Evolutionary conservation across 2,113 vertebrate species (phyloP).

Genomic region (Euleptes europaea): DNA sequence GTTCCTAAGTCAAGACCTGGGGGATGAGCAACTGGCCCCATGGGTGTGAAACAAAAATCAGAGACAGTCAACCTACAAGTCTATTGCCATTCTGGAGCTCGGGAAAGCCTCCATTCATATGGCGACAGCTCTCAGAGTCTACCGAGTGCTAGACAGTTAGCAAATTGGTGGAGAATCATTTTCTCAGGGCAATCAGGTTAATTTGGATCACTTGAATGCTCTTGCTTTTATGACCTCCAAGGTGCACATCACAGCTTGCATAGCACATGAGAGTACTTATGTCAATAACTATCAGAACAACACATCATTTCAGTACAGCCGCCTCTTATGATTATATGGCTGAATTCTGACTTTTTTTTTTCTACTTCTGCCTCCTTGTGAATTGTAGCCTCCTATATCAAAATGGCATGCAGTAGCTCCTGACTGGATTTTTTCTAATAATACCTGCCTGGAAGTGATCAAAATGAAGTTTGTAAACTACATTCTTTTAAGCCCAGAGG

Average conservation of each 20-base stretch:
- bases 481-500: constrained; percentile 26
- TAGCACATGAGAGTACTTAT: constrained; percentile 23
- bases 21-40: not conserved
- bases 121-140: not conserved
- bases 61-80: not conserved
- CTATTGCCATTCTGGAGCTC: not conserved
- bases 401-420: not conserved
- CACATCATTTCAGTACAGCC: constrained; percentile 21
- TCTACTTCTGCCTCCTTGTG: not conserved
- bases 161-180: constrained; percentile 6
- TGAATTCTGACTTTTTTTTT: not conserved
- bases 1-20: not conserved
- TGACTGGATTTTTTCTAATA: not conserved
- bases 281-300: constrained; percentile 32
- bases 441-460: not conserved
- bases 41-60: not conserved
- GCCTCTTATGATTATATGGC: not conserved
- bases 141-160: constrained; percentile 6
- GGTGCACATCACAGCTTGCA: constrained; percentile 35
- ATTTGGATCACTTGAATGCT: constrained; percentile 43
- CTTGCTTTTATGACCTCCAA: constrained; percentile 41
- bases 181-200: constrained; percentile 30
- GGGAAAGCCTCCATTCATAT: not conserved
- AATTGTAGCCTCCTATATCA: constrained; percentile 14
- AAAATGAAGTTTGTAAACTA: not conserved